A percentile compares a stretch with the other conserved stretches of the same genome.
Evolutionary conservation across 2,113 vertebrate genomes (phyloP).

Genomic region (Apteryx owenii): DNA sequence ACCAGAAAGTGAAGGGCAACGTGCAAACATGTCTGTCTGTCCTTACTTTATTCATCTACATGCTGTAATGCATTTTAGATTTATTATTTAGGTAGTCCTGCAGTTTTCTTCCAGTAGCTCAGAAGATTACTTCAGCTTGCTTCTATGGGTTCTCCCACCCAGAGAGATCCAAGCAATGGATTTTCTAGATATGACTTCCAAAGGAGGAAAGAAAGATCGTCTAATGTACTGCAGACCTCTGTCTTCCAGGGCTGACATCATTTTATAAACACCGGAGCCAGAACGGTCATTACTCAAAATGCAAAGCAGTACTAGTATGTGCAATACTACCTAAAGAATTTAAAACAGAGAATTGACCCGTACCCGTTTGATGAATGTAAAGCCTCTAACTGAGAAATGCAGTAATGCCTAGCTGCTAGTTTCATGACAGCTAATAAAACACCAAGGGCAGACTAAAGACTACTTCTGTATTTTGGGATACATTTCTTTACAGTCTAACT

Average conservation of each 20-base stretch:
- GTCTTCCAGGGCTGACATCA: slow-evolving; percentile 22
- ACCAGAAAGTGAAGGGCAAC: background rate
- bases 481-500: background rate
- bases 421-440: slow-evolving; percentile 37
- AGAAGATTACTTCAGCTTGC: background rate
- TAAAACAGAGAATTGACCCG: background rate
- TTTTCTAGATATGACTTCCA: background rate
- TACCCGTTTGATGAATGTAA: background rate
- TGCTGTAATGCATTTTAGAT: background rate
- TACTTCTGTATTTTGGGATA: background rate
- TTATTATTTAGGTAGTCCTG: background rate
- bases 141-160: background rate
- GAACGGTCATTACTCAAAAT: slow-evolving; percentile 51
- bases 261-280: slow-evolving; percentile 50
- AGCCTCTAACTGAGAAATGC: background rate
- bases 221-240: background rate
- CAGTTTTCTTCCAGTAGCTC: background rate
- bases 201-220: slow-evolving; percentile 53
- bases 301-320: slow-evolving; percentile 45
- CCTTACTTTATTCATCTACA: background rate
- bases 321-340: background rate
- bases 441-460: background rate
- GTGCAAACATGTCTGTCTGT: background rate
- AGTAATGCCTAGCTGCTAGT: slow-evolving; percentile 12
- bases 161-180: background rate